These are phyloP conservation scores for Diorhabda elongata DNA, from an alignment of 1,140 invertebrate genomes.

Conservation along the genomic window DNA sequence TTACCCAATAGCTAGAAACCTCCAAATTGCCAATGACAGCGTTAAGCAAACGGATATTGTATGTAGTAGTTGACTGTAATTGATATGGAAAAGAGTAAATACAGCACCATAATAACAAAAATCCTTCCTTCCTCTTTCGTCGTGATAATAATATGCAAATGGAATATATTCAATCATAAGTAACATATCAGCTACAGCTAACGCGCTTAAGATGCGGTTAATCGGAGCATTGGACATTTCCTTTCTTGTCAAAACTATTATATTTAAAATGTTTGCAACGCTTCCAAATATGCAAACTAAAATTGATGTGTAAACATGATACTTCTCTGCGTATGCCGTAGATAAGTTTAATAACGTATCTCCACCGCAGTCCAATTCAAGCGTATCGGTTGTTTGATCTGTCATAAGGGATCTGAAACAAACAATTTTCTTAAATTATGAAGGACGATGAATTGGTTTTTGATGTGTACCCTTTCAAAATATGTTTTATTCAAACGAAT, in stretches of 20 bases:
- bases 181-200: conserved; percentile 79
- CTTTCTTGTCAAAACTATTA: conserved; percentile 80
- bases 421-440: background rate
- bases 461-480: no score
- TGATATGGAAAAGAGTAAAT: conserved; percentile 73
- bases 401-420: background rate
- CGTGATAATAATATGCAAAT: conserved; percentile 72
- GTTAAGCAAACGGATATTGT: conserved; percentile 86
- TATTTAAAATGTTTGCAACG: conserved; percentile 84
- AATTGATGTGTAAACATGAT: conserved; percentile 64
- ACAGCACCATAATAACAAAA: conserved; percentile 66
- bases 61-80: conserved; percentile 75
- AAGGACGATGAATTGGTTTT: background rate
- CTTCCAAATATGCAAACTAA: conserved; percentile 82
- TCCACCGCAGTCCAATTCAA: conserved; percentile 14
- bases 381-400: background rate
- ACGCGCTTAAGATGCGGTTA: conserved; percentile 74
- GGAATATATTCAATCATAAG: conserved; percentile 86
- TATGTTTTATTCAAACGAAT: no score
- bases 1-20: conserved; percentile 64
- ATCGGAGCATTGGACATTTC: conserved; percentile 77
- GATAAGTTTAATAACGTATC: conserved; percentile 16
- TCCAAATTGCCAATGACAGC: conserved; percentile 73
- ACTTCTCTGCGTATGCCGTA: conserved; percentile 29
- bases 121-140: conserved; percentile 55